Evolutionary conservation across 2,888 invertebrate species (phyloP).

Genomic region (Trachelus troglodyta): DNA sequence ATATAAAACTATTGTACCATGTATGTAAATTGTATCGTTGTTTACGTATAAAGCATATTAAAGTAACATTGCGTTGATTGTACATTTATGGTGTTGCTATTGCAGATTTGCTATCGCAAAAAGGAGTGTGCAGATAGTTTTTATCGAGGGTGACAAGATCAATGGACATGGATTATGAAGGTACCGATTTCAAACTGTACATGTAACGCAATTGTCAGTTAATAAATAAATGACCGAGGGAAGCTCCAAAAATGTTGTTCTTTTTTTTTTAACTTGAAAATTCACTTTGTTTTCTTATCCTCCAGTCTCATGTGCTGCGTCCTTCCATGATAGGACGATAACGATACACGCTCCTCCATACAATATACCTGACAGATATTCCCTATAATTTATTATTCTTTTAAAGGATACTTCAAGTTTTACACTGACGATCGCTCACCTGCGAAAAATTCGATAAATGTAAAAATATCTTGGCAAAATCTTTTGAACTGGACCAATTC

Average conservation of each 20-base stretch:
- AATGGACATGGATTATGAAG: constrained; percentile 3
- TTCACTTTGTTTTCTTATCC: too few relatives aligned
- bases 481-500: too few relatives aligned
- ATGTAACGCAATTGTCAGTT: constrained; percentile 47
- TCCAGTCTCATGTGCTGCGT: too few relatives aligned
- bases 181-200: constrained; percentile 35
- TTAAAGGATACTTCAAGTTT: too few relatives aligned
- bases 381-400: too few relatives aligned
- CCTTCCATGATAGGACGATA: too few relatives aligned
- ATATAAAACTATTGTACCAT: constrained; percentile 28
- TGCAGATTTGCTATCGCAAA: constrained; percentile 24
- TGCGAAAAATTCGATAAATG: too few relatives aligned
- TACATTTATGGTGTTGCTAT: constrained; percentile 34
- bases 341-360: too few relatives aligned
- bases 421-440: too few relatives aligned
- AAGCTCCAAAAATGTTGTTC: neutral
- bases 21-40: constrained; percentile 41
- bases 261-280: neutral
- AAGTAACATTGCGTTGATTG: neutral
- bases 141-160: neutral
- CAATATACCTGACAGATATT: too few relatives aligned
- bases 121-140: neutral
- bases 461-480: too few relatives aligned
- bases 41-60: constrained; percentile 40
- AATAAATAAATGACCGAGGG: constrained; percentile 39